Conservation (phyloP, 92 coral and sea anemone genomes). For the Actinostola sp. region DNA sequence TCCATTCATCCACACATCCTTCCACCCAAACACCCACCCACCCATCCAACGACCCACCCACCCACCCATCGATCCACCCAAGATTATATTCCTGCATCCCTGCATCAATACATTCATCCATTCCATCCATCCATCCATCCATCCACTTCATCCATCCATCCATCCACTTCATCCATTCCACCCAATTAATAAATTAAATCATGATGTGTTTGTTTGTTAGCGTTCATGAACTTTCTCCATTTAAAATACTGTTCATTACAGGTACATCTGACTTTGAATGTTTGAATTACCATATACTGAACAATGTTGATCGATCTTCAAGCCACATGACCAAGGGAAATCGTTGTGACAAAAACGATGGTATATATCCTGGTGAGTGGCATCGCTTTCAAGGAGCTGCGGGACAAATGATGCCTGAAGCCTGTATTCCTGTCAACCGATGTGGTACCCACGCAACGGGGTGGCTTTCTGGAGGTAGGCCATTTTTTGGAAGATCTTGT, state of each 20-base stretch:
- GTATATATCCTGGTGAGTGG: conserved; percentile 24
- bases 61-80: too few relatives aligned
- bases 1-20: too few relatives aligned
- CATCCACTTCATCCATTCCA: too few relatives aligned
- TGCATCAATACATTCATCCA: too few relatives aligned
- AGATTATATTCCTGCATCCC: too few relatives aligned
- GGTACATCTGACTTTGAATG: conserved; percentile 31
- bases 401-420: conserved; percentile 21
- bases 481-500: neutral
- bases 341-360: conserved; percentile 26
- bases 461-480: conserved; percentile 40
- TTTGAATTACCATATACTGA: neutral
- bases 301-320: neutral
- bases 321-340: neutral
- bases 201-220: too few relatives aligned
- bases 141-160: too few relatives aligned
- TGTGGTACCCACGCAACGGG: conserved; percentile 47
- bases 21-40: too few relatives aligned
- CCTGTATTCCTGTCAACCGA: conserved; percentile 34
- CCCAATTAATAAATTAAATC: too few relatives aligned
- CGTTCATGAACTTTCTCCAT: too few relatives aligned
- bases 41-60: too few relatives aligned
- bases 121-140: too few relatives aligned
- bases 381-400: conserved; percentile 46
- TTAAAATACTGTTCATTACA: neutral